Conservation (phyloP, 64 coral and sea anemone species). For the Porites lutea region DNA sequence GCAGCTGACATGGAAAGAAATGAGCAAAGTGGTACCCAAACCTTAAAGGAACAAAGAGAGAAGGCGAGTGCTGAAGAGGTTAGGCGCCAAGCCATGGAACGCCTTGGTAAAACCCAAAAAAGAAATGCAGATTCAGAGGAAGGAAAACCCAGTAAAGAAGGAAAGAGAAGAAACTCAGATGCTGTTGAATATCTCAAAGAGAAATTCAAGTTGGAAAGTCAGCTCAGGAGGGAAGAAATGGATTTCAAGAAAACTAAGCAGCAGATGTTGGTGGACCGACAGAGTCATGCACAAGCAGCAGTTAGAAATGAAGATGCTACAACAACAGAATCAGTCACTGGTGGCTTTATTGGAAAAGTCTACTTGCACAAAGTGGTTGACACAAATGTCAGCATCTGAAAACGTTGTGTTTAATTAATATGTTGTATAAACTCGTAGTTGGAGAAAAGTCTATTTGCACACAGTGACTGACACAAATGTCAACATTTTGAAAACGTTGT, state of each 20-base stretch:
- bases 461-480: slow-evolving; percentile 47
- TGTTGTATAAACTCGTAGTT: too few relatives aligned
- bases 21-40: slow-evolving; percentile 50
- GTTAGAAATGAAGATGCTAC: slow-evolving; percentile 57
- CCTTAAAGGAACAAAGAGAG: slow-evolving; percentile 9
- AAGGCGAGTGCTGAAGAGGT: slow-evolving; percentile 52
- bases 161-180: slow-evolving; percentile 52
- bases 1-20: slow-evolving; percentile 41
- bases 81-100: slow-evolving; percentile 49
- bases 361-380: slow-evolving; percentile 47
- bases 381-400: slow-evolving; percentile 39
- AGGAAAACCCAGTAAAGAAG: slow-evolving; percentile 50
- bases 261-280: slow-evolving; percentile 53
- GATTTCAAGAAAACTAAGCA: slow-evolving; percentile 47
- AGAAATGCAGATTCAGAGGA: slow-evolving; percentile 65
- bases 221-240: slow-evolving; percentile 41
- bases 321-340: slow-evolving; percentile 39
- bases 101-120: too few relatives aligned
- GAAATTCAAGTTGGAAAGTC: slow-evolving; percentile 35
- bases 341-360: slow-evolving; percentile 49
- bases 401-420: background rate
- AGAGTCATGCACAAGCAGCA: slow-evolving; percentile 60
- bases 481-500: slow-evolving; percentile 24
- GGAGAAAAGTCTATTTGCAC: slow-evolving; percentile 13
- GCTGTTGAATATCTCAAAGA: slow-evolving; percentile 45